These are phyloP conservation scores for Gnathonemus longibarbis DNA, from an alignment of 2,113 vertebrate genomes.

Conservation along the genomic window DNA sequence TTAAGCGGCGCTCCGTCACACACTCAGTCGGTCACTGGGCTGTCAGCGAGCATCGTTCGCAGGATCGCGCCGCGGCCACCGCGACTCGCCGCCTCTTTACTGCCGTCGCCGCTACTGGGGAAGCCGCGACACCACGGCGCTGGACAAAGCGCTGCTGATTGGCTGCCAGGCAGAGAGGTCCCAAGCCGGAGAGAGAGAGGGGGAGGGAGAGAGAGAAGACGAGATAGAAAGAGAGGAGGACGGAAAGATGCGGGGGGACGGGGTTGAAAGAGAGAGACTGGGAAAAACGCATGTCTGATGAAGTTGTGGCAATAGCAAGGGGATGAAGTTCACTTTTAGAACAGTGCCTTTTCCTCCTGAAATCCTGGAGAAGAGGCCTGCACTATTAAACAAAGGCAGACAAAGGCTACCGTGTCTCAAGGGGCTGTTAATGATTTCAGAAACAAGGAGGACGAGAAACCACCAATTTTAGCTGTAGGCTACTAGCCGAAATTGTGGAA, in stretches of 20 bases:
- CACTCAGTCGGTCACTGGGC: background rate
- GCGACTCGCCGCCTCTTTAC: background rate
- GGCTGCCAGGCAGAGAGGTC: slow-evolving; percentile 7
- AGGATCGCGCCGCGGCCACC: background rate
- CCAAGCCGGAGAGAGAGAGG: background rate
- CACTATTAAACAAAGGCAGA: no score
- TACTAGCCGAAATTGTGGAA: no score
- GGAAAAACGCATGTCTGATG: background rate
- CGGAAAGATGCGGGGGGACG: background rate
- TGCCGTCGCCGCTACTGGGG: background rate
- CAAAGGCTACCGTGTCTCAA: background rate
- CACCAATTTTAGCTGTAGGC: background rate
- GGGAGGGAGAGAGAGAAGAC: background rate
- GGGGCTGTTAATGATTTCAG: background rate
- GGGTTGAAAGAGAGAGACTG: background rate
- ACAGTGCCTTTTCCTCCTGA: background rate
- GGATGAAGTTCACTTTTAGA: background rate
- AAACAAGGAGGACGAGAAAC: background rate
- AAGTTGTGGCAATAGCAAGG: background rate
- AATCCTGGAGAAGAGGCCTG: background rate
- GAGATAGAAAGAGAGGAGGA: background rate
- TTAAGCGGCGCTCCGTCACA: background rate
- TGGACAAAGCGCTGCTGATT: background rate
- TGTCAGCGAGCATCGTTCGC: background rate
- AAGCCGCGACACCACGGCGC: background rate